Conservation (phyloP, 2,113 vertebrate genomes). For the Scartelaos histophorus region DNA sequence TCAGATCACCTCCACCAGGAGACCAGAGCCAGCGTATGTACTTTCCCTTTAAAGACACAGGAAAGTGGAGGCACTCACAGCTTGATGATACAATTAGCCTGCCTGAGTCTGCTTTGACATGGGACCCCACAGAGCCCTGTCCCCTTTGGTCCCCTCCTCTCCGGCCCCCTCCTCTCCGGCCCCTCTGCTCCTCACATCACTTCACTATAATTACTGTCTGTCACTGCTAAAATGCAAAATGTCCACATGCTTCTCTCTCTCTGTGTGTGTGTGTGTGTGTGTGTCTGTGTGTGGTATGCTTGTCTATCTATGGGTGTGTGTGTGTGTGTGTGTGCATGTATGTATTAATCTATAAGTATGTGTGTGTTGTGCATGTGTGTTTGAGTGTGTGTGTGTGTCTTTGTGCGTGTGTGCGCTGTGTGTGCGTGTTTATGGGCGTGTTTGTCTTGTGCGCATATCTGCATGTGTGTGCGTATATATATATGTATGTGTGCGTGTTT, state of each 20-base stretch:
- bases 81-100: constrained; percentile 70
- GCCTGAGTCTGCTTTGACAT: constrained; percentile 50
- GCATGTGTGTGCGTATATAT: too few species aligned
- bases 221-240: constrained; percentile 53
- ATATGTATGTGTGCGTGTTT: constrained; percentile 24
- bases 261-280: constrained; percentile 1
- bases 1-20: constrained; percentile 26
- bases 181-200: constrained; percentile 51
- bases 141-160: too few species aligned
- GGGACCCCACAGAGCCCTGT: constrained; percentile 31
- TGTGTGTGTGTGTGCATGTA: too few species aligned
- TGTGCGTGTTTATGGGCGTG: too few species aligned
- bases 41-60: constrained; percentile 43
- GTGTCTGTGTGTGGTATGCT: constrained; percentile 22
- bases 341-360: too few species aligned
- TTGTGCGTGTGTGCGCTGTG: too few species aligned
- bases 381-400: too few species aligned
- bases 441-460: too few species aligned
- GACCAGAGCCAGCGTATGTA: constrained; percentile 42
- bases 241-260: not conserved
- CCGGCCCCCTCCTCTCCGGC: constrained; percentile 13
- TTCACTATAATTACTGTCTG: constrained; percentile 61
- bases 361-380: too few species aligned
- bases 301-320: too few species aligned
- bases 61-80: constrained; percentile 64